phyloP scores from a whole-genome alignment of 2,888 invertebrate genomes.

The Loripinus fragilis region DNA sequence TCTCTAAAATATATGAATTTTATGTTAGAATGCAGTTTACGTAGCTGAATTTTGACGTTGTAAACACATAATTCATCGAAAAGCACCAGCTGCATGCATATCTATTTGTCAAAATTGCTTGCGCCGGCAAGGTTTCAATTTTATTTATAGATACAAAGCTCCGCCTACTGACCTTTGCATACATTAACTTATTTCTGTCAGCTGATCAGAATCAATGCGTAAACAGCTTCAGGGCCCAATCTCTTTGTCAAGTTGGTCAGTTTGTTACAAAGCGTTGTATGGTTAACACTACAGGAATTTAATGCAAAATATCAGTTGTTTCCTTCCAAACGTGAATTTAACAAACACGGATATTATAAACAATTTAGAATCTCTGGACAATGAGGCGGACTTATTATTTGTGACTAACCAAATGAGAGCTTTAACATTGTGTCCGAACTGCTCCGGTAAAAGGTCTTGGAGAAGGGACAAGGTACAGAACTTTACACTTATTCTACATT shows the following conservation, averaged over 20 bases:
- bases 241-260: neutral
- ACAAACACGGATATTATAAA: constrained; percentile 15
- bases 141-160: constrained; percentile 37
- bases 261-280: neutral
- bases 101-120: no score
- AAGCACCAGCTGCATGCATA: no score
- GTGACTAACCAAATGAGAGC: constrained; percentile 13
- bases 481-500: no score
- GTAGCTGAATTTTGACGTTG: no score
- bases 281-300: neutral
- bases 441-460: neutral
- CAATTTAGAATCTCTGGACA: neutral
- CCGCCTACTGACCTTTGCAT: constrained; percentile 42
- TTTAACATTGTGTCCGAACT: neutral
- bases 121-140: neutral
- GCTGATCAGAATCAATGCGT: constrained; percentile 33
- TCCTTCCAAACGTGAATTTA: neutral
- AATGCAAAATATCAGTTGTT: constrained; percentile 1
- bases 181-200: constrained; percentile 49
- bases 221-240: neutral
- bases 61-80: no score
- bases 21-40: no score
- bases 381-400: neutral
- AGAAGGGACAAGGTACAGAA: constrained; percentile 10
- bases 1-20: neutral